Evolutionary conservation across 2,113 vertebrate genomes (phyloP).

Genomic region (Daphoenositta chrysoptera): DNA sequence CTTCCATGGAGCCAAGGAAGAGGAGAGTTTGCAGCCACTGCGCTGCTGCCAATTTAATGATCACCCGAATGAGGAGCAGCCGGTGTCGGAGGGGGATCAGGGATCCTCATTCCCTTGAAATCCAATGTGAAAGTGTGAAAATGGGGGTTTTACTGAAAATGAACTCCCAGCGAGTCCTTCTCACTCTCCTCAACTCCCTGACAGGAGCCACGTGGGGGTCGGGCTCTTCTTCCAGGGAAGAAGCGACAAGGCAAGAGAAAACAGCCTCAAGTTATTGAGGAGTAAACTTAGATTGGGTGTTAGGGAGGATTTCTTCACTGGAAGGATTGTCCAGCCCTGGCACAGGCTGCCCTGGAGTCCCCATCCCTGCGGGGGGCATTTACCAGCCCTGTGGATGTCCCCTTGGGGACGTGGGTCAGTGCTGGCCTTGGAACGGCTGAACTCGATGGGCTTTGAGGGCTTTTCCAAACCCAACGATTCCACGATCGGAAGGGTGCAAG

Average conservation of each 20-base stretch:
- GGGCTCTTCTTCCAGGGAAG: rapidly evolving
- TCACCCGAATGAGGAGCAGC: background rate
- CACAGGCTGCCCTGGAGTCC: background rate
- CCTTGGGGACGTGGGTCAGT: background rate
- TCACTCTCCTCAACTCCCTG: background rate
- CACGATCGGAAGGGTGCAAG: rapidly evolving
- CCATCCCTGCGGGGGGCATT: background rate
- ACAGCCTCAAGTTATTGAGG: rapidly evolving
- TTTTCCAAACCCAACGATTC: rapidly evolving
- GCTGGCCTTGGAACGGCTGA: background rate
- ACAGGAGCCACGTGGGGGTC: rapidly evolving
- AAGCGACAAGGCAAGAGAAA: background rate
- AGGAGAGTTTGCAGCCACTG: background rate
- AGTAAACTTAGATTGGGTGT: background rate
- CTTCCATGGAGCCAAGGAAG: background rate
- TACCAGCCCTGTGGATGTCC: background rate
- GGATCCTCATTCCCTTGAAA: background rate
- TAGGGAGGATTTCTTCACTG: background rate
- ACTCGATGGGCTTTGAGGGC: background rate
- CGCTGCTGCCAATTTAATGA: rapidly evolving
- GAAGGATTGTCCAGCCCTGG: background rate
- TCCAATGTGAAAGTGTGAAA: background rate
- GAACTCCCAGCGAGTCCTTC: rapidly evolving
- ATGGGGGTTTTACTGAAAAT: background rate
- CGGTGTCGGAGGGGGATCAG: rapidly evolving